Evolutionary conservation across 2,888 invertebrate genomes (phyloP), one percentile per base, ranked within the genome.

Genomic region (Platerodrilus igneus): DNA sequence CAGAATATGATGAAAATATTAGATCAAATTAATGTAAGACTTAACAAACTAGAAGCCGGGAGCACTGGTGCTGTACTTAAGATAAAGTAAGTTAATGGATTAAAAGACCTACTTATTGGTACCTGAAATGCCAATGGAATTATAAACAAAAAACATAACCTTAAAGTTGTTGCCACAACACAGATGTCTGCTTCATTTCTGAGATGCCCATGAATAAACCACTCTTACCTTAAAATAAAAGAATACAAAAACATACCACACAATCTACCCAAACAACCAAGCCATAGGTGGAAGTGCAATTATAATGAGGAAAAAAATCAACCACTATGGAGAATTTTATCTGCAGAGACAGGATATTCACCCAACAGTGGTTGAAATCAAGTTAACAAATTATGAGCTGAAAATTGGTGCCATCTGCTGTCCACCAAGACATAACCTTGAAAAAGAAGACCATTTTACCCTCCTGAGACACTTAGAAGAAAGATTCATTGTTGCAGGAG

Each of bases 381-480:
- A 10, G 13, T 27, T 13, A 3, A 33, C 23, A 3, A 33, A 33
- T 22, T 22, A 33, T 14, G 22, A 21, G 3, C 7, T 33, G 9
- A 22, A 3, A 21, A 9, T 33, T 9, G 23, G 22, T 15, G 22
- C 23, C 4, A 23, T 50, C 15, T 49, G 45, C 29, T 48, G 43
- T 16, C 47, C 43, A 32, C 42, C 47, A 10, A 44, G 37, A 19
- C 38, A 48, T 37, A 40, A 27, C 31, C 32, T 33, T 30, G 51
- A 50, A 40, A 34, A 37, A 35, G 22, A 45, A 36, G 29, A 46
- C 6, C n/a, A n/a, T n/a, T n/a, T n/a, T 48, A 45, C 16, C 15
- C 19, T 23, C 9, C 31, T 32, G 4, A 9, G 20, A 32, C 25
- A 32, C 8, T n/a, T 10, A 16, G 18, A 32, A 3, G 23, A 41